phyloP scores from a whole-genome alignment of 2,888 invertebrate species.

The Autographa pulchrina region DNA sequence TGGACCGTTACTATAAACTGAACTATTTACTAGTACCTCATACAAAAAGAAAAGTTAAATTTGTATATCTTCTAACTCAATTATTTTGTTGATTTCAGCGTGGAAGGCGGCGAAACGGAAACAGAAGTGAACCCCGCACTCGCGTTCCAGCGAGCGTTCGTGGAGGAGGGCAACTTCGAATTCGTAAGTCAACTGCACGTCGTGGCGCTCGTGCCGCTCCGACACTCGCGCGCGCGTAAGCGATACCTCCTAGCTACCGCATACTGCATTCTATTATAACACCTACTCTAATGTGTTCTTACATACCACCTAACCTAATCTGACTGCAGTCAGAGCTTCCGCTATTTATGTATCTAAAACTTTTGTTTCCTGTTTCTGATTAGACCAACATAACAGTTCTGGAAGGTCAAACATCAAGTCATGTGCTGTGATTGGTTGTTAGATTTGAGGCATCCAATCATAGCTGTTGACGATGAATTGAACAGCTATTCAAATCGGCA shows the following conservation, averaged over 20 bases:
- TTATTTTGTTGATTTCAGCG: constrained; percentile 47
- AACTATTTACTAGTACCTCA: too few species aligned
- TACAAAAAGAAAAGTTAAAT: too few species aligned
- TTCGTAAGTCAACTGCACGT: constrained; percentile 89
- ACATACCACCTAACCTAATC: neutral
- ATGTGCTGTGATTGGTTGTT: too few species aligned
- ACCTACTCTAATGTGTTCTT: neutral
- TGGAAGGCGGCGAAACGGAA: constrained; percentile 53
- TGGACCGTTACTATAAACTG: too few species aligned
- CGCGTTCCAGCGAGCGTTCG: constrained; percentile 74
- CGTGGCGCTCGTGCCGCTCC: constrained; percentile 79
- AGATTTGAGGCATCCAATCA: too few species aligned
- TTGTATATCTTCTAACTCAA: too few species aligned
- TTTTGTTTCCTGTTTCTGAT: neutral
- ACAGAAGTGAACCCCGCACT: constrained; percentile 59
- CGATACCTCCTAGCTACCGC: constrained; percentile 8
- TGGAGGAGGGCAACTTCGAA: constrained; percentile 86
- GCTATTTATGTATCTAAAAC: neutral
- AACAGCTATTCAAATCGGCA: too few species aligned
- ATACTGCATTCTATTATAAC: neutral
- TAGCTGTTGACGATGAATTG: too few species aligned
- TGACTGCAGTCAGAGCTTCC: neutral
- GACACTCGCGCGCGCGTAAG: constrained; percentile 37
- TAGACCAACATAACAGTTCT: too few species aligned
- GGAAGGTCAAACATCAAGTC: too few species aligned